Evolutionary conservation across 1,140 invertebrate species (phyloP), one percentile per base, ranked within the genome.

Genomic region (Stegodyphus dumicola): DNA sequence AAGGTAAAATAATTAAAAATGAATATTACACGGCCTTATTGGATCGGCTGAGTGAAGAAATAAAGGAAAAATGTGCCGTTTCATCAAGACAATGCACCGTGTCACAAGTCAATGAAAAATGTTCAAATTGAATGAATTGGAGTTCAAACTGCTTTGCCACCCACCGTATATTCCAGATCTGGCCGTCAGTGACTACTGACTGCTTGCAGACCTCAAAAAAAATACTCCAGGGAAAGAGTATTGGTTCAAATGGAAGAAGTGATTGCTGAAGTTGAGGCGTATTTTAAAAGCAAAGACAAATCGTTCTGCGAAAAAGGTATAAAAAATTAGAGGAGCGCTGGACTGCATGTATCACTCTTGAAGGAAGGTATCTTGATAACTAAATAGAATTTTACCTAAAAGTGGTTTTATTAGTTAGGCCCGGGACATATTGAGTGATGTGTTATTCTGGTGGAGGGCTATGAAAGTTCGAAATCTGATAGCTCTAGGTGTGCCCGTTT

Each of bases 151-250:
- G 3, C 13, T 79, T 67, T 64, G 64, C 51, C 89, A 91, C 74
- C 89, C 90, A 79, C 89, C 89, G 60, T 90, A 90, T 81, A 85
- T 67, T 79, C 89, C 89, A 33, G 89, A 91, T 81, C 78, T 90
- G 64, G 87, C 90, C 10, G 88, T 90, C 17, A 88, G 87, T 67
- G 90, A 90, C 33, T 79, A 90, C 33, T 18, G 76, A 76, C 51
- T 18, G 9, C 48, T 53, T 81, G n/a, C 67, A 69, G 33, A 69
- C 5, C 33, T 69, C n/a, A 69, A 69, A 69, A 69, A n/a, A 5
- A 69, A 17, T n/a, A 5, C 67, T 69, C 67, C 33, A 33, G 1
- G 33, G 33, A 33, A 33, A 33, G 33, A 33, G 33, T 1, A 1
- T 33, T 33, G 17, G 13, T 5, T 9, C 10, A 17, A 69, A 69